These are phyloP conservation scores for Drosophila vallismaia DNA, from an alignment of 2,888 invertebrate genomes.

Conservation along the genomic window DNA sequence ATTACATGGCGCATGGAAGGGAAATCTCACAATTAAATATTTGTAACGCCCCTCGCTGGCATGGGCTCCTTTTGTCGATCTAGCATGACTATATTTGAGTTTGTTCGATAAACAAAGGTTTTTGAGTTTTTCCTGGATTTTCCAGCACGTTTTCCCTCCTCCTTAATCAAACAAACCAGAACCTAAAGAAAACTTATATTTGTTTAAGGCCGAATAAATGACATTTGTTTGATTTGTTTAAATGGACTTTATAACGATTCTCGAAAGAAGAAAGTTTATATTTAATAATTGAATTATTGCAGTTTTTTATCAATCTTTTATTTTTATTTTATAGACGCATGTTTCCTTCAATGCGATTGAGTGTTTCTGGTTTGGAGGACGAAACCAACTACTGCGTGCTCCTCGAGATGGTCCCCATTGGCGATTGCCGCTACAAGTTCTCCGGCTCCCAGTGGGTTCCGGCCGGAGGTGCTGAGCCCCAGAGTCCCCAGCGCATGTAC, in stretches of 20 bases:
- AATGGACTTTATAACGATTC: neutral
- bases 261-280: neutral
- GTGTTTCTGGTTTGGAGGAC: constrained; percentile 90
- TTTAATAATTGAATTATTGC: neutral
- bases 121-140: constrained; percentile 21
- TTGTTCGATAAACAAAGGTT: constrained; percentile 48
- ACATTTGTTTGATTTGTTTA: constrained; percentile 8
- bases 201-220: neutral
- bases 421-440: constrained; percentile 91
- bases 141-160: constrained; percentile 8
- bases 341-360: constrained; percentile 94
- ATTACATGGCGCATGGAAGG: constrained; percentile 70
- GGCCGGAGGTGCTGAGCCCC: constrained; percentile 93
- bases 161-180: neutral
- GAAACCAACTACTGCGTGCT: constrained; percentile 91
- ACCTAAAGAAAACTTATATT: neutral
- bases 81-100: constrained; percentile 48
- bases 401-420: constrained; percentile 90
- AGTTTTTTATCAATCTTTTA: neutral
- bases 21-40: constrained; percentile 80
- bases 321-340: constrained; percentile 88
- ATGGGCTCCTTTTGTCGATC: constrained; percentile 32
- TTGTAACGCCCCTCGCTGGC: constrained; percentile 71
- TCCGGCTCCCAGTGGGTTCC: constrained; percentile 93
- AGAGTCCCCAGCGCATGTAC: constrained; percentile 90